Conservation (phyloP, 1,140 invertebrate genomes). For the Atta colombica region DNA sequence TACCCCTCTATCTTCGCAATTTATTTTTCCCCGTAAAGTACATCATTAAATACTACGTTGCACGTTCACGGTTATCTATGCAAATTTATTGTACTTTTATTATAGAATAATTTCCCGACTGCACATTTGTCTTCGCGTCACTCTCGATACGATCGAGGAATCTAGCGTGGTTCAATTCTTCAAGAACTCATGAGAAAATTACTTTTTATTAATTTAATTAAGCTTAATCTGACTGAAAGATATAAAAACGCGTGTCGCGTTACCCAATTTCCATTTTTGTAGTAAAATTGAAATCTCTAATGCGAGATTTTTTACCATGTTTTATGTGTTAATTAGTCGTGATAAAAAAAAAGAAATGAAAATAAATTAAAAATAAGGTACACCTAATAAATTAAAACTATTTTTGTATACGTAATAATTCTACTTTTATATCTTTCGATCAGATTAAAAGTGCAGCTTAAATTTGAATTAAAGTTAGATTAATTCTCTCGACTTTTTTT, state of each 20-base stretch:
- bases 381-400: neutral
- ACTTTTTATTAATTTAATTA: neutral
- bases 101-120: neutral
- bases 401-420: neutral
- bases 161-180: neutral
- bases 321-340: neutral
- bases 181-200: neutral
- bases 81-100: neutral
- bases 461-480: neutral
- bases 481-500: neutral
- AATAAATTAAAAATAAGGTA: neutral
- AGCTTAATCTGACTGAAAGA: neutral
- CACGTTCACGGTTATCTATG: neutral
- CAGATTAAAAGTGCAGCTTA: neutral
- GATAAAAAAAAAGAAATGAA: neutral
- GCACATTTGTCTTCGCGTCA: neutral
- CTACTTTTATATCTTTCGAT: neutral
- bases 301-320: neutral
- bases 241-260: neutral
- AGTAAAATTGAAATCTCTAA: neutral
- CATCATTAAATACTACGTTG: constrained; percentile 6
- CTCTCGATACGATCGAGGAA: neutral
- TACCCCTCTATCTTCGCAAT: constrained; percentile 22
- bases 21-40: constrained; percentile 40
- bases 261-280: neutral